These are phyloP conservation scores for Prietella phreatophila DNA, from an alignment of 2,113 vertebrate species.

Conservation along the genomic window DNA sequence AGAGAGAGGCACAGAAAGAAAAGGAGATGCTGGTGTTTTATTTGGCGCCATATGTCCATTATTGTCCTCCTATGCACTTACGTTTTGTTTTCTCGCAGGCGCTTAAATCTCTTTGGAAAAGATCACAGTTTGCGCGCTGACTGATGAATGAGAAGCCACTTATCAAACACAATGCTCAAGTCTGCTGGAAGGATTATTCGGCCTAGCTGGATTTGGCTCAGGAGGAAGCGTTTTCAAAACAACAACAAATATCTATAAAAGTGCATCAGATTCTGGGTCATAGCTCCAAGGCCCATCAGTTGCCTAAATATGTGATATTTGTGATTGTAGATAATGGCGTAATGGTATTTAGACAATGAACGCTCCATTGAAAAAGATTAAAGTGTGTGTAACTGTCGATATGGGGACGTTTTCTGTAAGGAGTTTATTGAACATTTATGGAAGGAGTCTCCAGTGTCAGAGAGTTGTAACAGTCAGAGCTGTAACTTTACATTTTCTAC, in stretches of 20 bases:
- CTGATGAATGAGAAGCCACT: background rate
- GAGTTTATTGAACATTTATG: no score
- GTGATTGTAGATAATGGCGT: background rate
- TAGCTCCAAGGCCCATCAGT: background rate
- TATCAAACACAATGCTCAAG: background rate
- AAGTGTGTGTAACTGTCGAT: background rate
- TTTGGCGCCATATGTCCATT: constrained; percentile 23
- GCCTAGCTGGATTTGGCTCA: background rate
- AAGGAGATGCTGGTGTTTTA: constrained; percentile 24
- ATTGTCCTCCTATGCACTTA: constrained; percentile 35
- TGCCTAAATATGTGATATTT: background rate
- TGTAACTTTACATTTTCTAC: background rate
- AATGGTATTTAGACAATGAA: background rate
- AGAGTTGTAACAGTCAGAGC: background rate
- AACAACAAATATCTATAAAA: background rate
- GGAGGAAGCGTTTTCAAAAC: background rate
- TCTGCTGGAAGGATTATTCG: constrained; percentile 8
- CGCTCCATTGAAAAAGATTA: background rate
- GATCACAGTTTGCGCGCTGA: constrained; percentile 20
- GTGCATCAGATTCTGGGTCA: background rate
- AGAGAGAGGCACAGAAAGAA: constrained; percentile 8
- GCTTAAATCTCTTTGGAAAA: constrained; percentile 22
- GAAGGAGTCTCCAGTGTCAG: background rate
- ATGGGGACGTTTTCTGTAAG: no score
- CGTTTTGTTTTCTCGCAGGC: background rate